Base-by-base conservation (phyloP, 2,888 invertebrate genomes). In the Thymelicus lineola region DNA sequence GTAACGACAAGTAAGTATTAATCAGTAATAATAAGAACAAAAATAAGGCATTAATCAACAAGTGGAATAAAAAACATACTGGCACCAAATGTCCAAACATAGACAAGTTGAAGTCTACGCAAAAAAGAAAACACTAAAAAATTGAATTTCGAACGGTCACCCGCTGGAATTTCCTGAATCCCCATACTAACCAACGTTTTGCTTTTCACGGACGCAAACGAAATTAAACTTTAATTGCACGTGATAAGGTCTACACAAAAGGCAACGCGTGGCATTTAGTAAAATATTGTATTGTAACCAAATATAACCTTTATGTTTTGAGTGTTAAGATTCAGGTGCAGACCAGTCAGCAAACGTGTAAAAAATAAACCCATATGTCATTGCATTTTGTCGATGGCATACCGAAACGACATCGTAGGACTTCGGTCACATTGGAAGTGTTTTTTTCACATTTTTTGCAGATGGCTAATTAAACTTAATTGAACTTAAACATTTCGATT, bases 341-440 rank as follows among this genome's bases (percentile, higher is more conserved):
- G 17, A 36, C 12, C 10, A n/a, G 17, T 36, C 15, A 48, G n/a
- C 12, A 6, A 12, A 36, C 12, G 20, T 7, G 42, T 60, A 67
- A 45, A 53, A 59, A 45, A 42, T 12, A 38, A 28, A 36, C 48
- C 63, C 63, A 82, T 84, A 81, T 80, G 81, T 82, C 81, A 79
- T 78, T 76, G 79, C 80, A 80, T 82, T 28, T 81, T 84, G 82
- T 81, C 79, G 78, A 76, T 79, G 77, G 77, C 79, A 79, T 79
- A 76, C 76, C 74, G 66, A 70, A 57, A 57, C 42, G 57, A 42
- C 62, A 15, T 53, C 15, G 71, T 57, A 17, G 28, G 62, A 58
- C 48, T 67, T 63, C 63, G 50, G 69, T 59, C 36, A 58, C 70
- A 65, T 73, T 71, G 66, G 61, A 58, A 20, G 36, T 65, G 20